Conservation (phyloP, 1,140 invertebrate species). For the Lepidostoma basale region DNA sequence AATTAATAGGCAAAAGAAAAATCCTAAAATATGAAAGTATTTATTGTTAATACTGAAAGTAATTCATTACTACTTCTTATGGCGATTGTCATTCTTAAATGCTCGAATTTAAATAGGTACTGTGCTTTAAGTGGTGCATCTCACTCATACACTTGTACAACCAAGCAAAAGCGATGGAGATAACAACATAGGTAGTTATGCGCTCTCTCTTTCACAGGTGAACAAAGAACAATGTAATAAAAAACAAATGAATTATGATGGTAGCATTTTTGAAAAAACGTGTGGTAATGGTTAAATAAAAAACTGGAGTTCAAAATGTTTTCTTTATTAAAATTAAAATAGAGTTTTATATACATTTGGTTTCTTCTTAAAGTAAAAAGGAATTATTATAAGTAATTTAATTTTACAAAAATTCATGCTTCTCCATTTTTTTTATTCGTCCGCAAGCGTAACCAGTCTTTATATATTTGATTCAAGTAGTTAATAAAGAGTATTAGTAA, state of each 20-base stretch:
- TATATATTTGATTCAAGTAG: neutral
- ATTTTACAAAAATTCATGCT: slow-evolving; percentile 3
- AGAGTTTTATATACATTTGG: slow-evolving; percentile 43
- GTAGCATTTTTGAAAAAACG: neutral
- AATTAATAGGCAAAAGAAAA: too few species aligned
- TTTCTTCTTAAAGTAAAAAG: slow-evolving; percentile 29
- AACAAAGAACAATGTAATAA: too few species aligned
- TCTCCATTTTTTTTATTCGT: slow-evolving; percentile 1
- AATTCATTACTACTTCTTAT: too few species aligned
- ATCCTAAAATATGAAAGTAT: too few species aligned
- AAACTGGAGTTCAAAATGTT: slow-evolving; percentile 25
- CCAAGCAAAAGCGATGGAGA: too few species aligned
- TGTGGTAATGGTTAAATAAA: neutral
- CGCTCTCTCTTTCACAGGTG: too few species aligned
- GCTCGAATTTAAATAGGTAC: too few species aligned
- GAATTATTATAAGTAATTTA: slow-evolving; percentile 18
- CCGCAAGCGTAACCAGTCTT: slow-evolving; percentile 11
- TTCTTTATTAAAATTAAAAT: slow-evolving; percentile 36
- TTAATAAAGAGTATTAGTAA: neutral
- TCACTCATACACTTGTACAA: too few species aligned
- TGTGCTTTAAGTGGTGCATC: too few species aligned
- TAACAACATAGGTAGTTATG: too few species aligned
- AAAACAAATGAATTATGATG: slow-evolving; percentile 2
- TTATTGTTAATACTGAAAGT: too few species aligned
- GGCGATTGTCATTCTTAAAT: too few species aligned